Evolutionary conservation across 2,888 invertebrate genomes (phyloP).

Genomic region (Pseudoips prasinana): DNA sequence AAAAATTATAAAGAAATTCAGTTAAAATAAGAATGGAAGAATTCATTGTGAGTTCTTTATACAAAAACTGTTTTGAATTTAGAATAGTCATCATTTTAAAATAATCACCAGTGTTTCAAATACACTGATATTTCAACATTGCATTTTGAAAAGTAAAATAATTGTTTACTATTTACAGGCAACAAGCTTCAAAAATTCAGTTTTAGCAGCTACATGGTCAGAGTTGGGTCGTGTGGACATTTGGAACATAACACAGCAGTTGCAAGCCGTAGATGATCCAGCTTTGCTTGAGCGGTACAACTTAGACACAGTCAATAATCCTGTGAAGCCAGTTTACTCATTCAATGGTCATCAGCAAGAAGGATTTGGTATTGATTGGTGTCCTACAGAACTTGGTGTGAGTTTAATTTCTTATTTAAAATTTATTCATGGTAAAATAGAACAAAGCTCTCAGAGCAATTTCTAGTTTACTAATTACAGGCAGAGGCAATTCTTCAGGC

Average conservation of each 20-base stretch:
- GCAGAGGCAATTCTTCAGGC: too few relatives aligned
- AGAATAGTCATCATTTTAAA: too few relatives aligned
- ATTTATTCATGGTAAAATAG: not conserved
- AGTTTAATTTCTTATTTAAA: constrained; percentile 32
- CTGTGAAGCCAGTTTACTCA: constrained; percentile 87
- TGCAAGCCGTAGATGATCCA: constrained; percentile 90
- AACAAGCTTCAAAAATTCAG: constrained; percentile 83
- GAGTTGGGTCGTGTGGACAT: constrained; percentile 96
- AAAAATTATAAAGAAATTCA: too few relatives aligned
- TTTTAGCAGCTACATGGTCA: constrained; percentile 96
- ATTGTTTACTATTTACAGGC: constrained; percentile 64
- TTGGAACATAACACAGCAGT: constrained; percentile 92
- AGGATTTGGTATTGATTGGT: constrained; percentile 98
- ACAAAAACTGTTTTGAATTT: too few relatives aligned
- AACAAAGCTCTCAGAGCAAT: too few relatives aligned
- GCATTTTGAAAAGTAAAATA: too few relatives aligned
- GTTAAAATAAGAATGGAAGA: too few relatives aligned
- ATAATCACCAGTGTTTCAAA: too few relatives aligned
- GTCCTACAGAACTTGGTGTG: constrained; percentile 88
- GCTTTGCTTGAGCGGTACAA: constrained; percentile 83
- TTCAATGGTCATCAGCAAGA: constrained; percentile 96
- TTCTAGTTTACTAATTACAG: too few relatives aligned
- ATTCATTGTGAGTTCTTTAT: too few relatives aligned
- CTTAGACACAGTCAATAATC: constrained; percentile 79
- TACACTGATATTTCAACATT: too few relatives aligned